These are phyloP conservation scores for Epinephelus malabaricus DNA, from an alignment of 2,797 vertebrate genomes.

Conservation along the genomic window DNA sequence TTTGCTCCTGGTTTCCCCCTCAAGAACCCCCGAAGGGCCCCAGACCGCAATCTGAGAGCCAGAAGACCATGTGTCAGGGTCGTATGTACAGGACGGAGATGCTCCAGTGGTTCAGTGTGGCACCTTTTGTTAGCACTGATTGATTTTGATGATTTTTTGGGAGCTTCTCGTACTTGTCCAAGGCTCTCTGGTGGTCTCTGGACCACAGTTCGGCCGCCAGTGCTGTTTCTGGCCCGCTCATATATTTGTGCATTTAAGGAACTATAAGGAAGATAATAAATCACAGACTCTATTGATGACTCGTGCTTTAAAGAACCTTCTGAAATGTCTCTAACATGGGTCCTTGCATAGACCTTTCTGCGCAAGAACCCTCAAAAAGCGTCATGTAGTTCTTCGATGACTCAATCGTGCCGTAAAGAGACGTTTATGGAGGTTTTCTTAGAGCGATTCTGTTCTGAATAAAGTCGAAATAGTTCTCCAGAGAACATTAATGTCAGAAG, in stretches of 20 bases:
- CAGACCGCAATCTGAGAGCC: slow-evolving; percentile 28
- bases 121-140: no score
- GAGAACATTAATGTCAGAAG: no score
- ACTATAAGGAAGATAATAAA: not conserved
- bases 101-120: not conserved
- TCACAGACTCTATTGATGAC: not conserved
- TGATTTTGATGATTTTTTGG: not conserved
- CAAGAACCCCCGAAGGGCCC: not conserved
- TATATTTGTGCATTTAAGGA: not conserved
- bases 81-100: no score
- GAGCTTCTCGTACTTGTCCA: not conserved
- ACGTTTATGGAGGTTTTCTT: not conserved
- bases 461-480: no score
- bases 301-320: not conserved
- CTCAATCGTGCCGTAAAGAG: not conserved
- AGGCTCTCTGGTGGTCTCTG: no score
- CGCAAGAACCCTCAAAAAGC: not conserved
- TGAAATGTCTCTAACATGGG: not conserved
- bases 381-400: no score
- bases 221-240: not conserved
- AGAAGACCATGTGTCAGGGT: not conserved
- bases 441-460: no score
- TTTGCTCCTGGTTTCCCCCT: slow-evolving; percentile 10
- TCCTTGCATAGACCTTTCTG: not conserved
- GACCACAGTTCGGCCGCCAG: not conserved